Base-by-base conservation (phyloP, 2,888 invertebrate genomes). In the Serripes groenlandicus region DNA sequence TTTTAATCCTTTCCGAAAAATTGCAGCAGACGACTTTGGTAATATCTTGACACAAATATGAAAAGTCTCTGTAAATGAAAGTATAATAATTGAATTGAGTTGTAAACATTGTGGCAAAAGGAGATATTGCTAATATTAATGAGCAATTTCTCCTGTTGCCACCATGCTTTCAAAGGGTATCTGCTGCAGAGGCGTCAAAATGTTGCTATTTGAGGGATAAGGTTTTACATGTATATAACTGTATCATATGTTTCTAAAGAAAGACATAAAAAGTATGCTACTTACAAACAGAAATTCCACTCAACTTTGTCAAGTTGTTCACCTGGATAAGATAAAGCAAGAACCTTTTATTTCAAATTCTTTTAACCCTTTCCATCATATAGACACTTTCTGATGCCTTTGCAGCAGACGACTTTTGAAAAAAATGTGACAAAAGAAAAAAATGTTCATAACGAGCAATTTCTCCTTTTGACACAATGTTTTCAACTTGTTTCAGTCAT, bases 221-320 rank as follows among this genome's bases (percentile, higher is more conserved):
- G 42, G 42, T 42, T 42, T 49, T 49, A 49, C 7, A 21, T 5
- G 18, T 3, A 2, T 21, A 5, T 21, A 21, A n/a, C n/a, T 49
- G 15, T 49, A 21, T 49, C 7, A 49, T 49, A 2, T 23, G 58
- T 3, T 58, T 15, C 11, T 3, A 11, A 28, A 11, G 21, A n/a
- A 58, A 58, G 15, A 62, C 11, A 3, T 2, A 32, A 62, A 32
- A 62, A 62, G 11, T 56, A 56, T 56, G 23, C 9, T 26, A 62
- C 66, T 66, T 35, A 66, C 66, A 66, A 2, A 42, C 42, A 23
- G 66, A 34, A 4, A 66, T 18, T 42, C 66, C 66, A 42, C 66
- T 66, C 1, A 66, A 26, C 26, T 9, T 23, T 37, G 66, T 66
- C 5, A 66, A 28, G 28, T 66, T 42, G 3, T n/a, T 28, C 5